Percentiles rank a stretch among this genome's conserved stretches.
Conservation (phyloP, 2,797 vertebrate species). For the Moxostoma hubbsi region DNA sequence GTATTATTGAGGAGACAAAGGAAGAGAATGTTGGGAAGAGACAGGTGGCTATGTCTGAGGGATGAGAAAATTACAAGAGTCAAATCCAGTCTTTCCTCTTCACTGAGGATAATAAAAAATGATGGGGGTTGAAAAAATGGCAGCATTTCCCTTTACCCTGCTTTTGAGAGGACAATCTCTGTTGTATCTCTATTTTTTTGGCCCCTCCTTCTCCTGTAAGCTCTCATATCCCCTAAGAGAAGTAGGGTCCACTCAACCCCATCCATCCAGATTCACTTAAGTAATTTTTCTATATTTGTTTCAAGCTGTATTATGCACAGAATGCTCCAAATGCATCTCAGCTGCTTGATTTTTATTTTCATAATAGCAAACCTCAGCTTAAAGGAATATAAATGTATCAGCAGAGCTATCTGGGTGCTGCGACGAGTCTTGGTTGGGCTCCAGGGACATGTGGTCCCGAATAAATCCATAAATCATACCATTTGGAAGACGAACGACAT, state of each 20-base stretch:
- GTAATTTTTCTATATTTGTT: slow-evolving; percentile 77
- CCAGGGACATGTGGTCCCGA: slow-evolving; percentile 65
- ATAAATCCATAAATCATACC: slow-evolving; percentile 77
- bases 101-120: slow-evolving; percentile 63
- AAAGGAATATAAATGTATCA: slow-evolving; percentile 76
- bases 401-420: slow-evolving; percentile 65
- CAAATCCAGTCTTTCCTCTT: slow-evolving; percentile 68
- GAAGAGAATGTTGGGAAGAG: slow-evolving; percentile 73
- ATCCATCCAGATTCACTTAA: slow-evolving; percentile 70
- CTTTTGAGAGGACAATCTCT: slow-evolving; percentile 58
- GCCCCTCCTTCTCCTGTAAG: slow-evolving; percentile 56
- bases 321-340: slow-evolving; percentile 69
- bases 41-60: slow-evolving; percentile 76
- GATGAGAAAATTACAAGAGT: slow-evolving; percentile 79
- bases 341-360: slow-evolving; percentile 76
- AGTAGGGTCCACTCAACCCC: slow-evolving; percentile 67
- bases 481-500: slow-evolving; percentile 77
- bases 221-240: slow-evolving; percentile 71
- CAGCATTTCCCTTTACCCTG: slow-evolving; percentile 58
- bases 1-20: slow-evolving; percentile 82
- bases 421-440: slow-evolving; percentile 43
- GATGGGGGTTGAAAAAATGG: slow-evolving; percentile 62
- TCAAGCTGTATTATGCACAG: slow-evolving; percentile 66
- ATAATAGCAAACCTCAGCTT: slow-evolving; percentile 74
- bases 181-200: slow-evolving; percentile 15